These are phyloP conservation scores for Sciaenops ocellatus DNA, from an alignment of 2,797 vertebrate species.

Conservation along the genomic window DNA sequence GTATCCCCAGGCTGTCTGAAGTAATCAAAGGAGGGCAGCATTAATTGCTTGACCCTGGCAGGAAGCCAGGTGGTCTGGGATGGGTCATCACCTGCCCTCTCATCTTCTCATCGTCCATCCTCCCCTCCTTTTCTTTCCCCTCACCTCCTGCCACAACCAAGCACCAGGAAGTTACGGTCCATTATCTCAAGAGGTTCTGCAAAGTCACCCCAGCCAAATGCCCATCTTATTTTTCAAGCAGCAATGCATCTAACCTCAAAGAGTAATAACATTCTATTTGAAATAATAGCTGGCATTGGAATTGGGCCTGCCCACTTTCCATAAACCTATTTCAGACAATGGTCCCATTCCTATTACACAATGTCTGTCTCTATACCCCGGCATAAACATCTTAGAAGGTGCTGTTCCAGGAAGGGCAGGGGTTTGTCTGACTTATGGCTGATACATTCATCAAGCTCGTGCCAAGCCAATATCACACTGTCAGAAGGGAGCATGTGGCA, in stretches of 20 bases:
- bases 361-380: conserved; percentile 62
- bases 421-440: conserved; percentile 81
- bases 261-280: conserved; percentile 66
- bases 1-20: conserved; percentile 68
- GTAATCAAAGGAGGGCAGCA: conserved; percentile 79
- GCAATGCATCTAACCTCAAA: conserved; percentile 55
- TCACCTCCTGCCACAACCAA: conserved; percentile 64
- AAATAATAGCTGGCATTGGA: conserved; percentile 66
- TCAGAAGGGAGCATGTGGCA: conserved; percentile 83
- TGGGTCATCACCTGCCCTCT: conserved; percentile 74
- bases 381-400: conserved; percentile 75
- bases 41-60: conserved; percentile 84
- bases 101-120: conserved; percentile 52
- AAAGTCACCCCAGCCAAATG: conserved; percentile 77
- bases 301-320: conserved; percentile 68
- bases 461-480: conserved; percentile 86
- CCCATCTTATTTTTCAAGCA: conserved; percentile 54
- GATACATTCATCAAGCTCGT: conserved; percentile 86
- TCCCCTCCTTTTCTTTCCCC: conserved; percentile 39
- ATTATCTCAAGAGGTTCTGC: conserved; percentile 49
- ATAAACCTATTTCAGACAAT: conserved; percentile 77
- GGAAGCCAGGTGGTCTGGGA: conserved; percentile 81
- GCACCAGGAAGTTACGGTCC: conserved; percentile 39
- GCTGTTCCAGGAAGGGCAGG: conserved; percentile 65
- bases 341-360: conserved; percentile 68